Conservation (phyloP, 2,797 vertebrate species). For the Alfaro cultratus region DNA sequence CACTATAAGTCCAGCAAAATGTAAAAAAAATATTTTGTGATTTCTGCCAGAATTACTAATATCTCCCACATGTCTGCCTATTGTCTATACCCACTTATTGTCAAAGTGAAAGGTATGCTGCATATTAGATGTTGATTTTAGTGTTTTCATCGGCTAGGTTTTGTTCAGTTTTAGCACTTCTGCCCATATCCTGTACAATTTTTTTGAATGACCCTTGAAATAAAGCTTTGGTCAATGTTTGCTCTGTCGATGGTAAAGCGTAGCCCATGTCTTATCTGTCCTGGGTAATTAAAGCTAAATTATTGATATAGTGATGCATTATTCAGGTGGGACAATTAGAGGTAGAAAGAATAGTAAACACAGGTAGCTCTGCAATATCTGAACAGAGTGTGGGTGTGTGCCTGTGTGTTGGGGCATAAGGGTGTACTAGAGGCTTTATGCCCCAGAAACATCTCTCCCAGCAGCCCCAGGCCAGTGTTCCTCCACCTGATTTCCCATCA, state of each 20-base stretch:
- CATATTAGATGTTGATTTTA: not conserved
- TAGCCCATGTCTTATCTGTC: slow-evolving; percentile 34
- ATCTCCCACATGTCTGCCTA: not conserved
- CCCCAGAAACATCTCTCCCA: slow-evolving; percentile 52
- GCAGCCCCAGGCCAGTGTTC: slow-evolving; percentile 49
- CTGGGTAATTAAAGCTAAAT: slow-evolving; percentile 83
- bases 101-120: not conserved
- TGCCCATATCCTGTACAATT: not conserved
- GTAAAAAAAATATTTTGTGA: slow-evolving; percentile 11
- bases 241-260: not conserved
- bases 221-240: not conserved
- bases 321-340: slow-evolving; percentile 80
- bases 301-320: slow-evolving; percentile 81
- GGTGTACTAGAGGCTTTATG: slow-evolving; percentile 53
- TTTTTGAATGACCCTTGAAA: not conserved
- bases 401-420: not conserved
- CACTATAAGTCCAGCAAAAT: not conserved
- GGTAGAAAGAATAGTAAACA: slow-evolving; percentile 34
- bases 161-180: not conserved
- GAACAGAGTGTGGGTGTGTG: not conserved
- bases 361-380: not conserved
- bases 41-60: not conserved
- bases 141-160: not conserved
- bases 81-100: not conserved
- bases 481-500: slow-evolving; percentile 65